Percentiles rank a stretch among this genome's conserved stretches.
Evolutionary conservation across 2,888 invertebrate species (phyloP).

Genomic region (Parnassius mnemosyne): DNA sequence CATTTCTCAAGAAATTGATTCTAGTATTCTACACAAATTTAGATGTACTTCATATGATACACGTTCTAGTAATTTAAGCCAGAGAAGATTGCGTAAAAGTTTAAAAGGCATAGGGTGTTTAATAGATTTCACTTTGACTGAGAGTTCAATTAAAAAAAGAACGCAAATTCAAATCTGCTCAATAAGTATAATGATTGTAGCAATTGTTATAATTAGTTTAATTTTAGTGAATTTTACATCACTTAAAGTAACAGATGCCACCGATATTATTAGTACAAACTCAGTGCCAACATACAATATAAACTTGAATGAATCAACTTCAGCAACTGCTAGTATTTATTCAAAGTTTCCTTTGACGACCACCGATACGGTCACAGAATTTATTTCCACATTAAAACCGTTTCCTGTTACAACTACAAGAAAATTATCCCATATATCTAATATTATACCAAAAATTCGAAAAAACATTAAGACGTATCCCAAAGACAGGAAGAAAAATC

Average conservation of each 20-base stretch:
- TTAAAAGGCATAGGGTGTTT: conserved; percentile 72
- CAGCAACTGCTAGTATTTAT: conserved; percentile 51
- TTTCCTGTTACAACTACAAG: conserved; percentile 41
- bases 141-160: conserved; percentile 69
- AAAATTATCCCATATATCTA: conserved; percentile 47
- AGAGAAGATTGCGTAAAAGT: conserved; percentile 67
- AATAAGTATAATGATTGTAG: conserved; percentile 77
- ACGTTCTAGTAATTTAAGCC: conserved; percentile 48
- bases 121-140: conserved; percentile 66
- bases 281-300: conserved; percentile 68
- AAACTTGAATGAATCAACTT: conserved; percentile 56
- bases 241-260: conserved; percentile 61
- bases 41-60: conserved; percentile 55
- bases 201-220: conserved; percentile 75
- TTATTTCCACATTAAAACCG: conserved; percentile 43
- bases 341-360: conserved; percentile 41
- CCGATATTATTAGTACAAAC: conserved; percentile 63
- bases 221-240: conserved; percentile 75
- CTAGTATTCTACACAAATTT: conserved; percentile 64
- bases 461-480: conserved; percentile 72
- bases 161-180: conserved; percentile 77
- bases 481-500: conserved; percentile 47
- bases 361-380: conserved; percentile 39
- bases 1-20: conserved; percentile 69
- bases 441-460: conserved; percentile 62